Evolutionary conservation across 2,113 vertebrate genomes (phyloP).

Genomic region (Oncorhynchus mykiss): DNA sequence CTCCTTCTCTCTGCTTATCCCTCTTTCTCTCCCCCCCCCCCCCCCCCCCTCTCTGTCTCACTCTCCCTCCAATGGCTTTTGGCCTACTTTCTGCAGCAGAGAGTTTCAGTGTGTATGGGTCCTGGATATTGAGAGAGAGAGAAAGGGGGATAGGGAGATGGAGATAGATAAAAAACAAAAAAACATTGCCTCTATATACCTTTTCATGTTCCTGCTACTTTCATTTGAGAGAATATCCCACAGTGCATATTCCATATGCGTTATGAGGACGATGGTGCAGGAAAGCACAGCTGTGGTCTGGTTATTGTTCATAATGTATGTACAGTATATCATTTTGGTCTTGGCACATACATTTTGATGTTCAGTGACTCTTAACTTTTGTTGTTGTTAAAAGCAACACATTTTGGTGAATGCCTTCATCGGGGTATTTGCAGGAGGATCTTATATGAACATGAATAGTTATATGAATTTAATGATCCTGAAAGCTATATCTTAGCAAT

Average conservation of each 20-base stretch:
- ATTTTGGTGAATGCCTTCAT: too few relatives aligned
- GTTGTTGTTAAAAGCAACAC: too few relatives aligned
- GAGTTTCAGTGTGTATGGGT: slow-evolving; percentile 12
- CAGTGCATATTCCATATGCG: too few relatives aligned
- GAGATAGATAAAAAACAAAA: not conserved
- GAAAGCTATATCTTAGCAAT: too few relatives aligned
- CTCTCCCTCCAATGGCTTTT: slow-evolving; percentile 49
- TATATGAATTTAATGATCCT: too few relatives aligned
- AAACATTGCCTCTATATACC: not conserved
- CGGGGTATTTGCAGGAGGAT: too few relatives aligned
- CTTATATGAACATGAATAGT: too few relatives aligned
- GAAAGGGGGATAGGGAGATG: not conserved
- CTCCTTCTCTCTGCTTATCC: not conserved
- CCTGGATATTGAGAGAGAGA: not conserved
- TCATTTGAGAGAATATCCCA: slow-evolving; percentile 42
- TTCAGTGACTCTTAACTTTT: too few relatives aligned
- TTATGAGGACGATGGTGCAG: too few relatives aligned
- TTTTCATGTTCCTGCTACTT: slow-evolving; percentile 31
- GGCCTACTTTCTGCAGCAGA: slow-evolving; percentile 50
- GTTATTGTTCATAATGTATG: not conserved
- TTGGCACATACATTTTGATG: not conserved
- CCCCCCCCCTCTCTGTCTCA: slow-evolving; percentile 21
- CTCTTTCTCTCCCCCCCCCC: slow-evolving; percentile 24
- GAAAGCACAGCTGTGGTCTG: too few relatives aligned
- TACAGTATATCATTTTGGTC: too few relatives aligned